These are phyloP conservation scores for Mallotus villosus DNA, from an alignment of 2,797 vertebrate species.

Conservation along the genomic window DNA sequence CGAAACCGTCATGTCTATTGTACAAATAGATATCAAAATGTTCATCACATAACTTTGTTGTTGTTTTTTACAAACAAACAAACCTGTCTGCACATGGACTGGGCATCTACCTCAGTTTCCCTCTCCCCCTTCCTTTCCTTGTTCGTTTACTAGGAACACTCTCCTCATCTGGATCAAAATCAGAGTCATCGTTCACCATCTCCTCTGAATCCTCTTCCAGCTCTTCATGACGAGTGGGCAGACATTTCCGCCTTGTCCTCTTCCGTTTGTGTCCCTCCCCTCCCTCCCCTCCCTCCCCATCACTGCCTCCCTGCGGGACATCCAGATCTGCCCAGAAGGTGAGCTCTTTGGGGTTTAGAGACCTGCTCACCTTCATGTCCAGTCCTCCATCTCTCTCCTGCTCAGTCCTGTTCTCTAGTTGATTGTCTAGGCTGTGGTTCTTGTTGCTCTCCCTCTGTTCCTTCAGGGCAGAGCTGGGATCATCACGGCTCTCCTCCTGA, in stretches of 20 bases:
- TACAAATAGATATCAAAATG: no score
- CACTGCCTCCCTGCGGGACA: background rate
- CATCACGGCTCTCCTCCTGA: background rate
- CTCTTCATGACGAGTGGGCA: background rate
- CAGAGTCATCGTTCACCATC: background rate
- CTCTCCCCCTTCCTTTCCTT: background rate
- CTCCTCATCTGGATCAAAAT: background rate
- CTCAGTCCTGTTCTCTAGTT: background rate
- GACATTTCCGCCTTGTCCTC: no score
- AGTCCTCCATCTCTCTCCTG: background rate
- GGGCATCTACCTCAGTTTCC: background rate
- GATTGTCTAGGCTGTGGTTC: background rate
- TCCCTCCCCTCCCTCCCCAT: background rate
- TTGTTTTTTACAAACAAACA: no score
- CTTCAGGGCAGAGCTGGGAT: no score
- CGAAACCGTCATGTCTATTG: no score
- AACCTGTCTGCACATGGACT: no score
- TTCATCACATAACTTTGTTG: no score
- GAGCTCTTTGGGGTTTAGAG: background rate
- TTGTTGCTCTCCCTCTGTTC: background rate
- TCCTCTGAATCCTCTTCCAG: background rate
- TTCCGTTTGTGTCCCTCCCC: no score
- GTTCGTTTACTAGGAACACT: background rate
- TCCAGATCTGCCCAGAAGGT: conserved; percentile 3
- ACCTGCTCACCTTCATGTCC: background rate